These are phyloP conservation scores for Eupithecia insigniata DNA, from an alignment of 2,888 invertebrate species.

Conservation along the genomic window DNA sequence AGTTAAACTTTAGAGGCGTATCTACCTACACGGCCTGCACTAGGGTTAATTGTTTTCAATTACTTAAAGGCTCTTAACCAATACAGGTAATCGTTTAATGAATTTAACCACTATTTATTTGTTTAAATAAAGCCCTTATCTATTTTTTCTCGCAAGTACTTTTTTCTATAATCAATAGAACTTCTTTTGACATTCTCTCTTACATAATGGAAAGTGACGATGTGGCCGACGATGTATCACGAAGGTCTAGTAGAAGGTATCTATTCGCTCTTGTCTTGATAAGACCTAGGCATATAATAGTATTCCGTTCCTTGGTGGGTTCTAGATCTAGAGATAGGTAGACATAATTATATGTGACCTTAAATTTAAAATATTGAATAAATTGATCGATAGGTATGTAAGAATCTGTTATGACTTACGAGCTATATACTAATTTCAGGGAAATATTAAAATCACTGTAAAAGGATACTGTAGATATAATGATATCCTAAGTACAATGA, in stretches of 20 bases:
- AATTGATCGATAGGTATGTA: background rate
- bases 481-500: constrained; percentile 17
- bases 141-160: background rate
- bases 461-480: background rate
- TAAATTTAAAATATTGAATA: background rate
- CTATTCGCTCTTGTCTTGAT: too few species aligned
- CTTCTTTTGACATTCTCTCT: too few species aligned
- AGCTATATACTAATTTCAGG: background rate
- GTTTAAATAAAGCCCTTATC: constrained; percentile 9
- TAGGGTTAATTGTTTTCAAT: constrained; percentile 31
- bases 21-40: constrained; percentile 19
- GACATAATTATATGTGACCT: background rate
- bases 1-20: constrained; percentile 22
- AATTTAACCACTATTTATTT: constrained; percentile 24
- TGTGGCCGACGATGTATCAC: too few species aligned
- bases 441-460: background rate
- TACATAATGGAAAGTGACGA: too few species aligned
- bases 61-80: constrained; percentile 27
- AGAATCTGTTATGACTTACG: background rate
- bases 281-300: too few species aligned
- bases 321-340: background rate
- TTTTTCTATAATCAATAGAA: too few species aligned
- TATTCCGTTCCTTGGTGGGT: background rate
- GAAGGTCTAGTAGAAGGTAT: too few species aligned
- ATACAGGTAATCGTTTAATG: constrained; percentile 22